Evolutionary conservation across 2,113 vertebrate species (phyloP), one percentile per base, ranked within the genome.

Genomic region (Sprattus sprattus): DNA sequence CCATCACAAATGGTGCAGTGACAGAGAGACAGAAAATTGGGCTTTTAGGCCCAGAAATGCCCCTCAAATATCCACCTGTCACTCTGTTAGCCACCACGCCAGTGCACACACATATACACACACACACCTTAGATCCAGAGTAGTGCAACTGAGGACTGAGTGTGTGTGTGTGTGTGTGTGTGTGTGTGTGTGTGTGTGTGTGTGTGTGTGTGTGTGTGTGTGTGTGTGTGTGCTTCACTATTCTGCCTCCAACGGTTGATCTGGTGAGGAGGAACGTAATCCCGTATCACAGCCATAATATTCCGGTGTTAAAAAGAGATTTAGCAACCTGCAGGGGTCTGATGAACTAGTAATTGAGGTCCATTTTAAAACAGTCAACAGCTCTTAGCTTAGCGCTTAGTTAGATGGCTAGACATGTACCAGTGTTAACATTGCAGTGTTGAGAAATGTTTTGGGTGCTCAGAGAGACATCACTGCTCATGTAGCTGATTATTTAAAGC

Each of bases 1-100:
- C 20, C 71, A 89, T 83, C 87, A 88, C 86, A 82, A 85, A 57
- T 90, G 90, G 91, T 85, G 67, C 90, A 85, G 83, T 94, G 90
- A 91, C 89, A 90, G 93, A 93, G 94, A 94, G 90, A 91, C 89
- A 90, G 92, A 93, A 95, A 95, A 93, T 93, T 93, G 86, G 93
- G 93, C 93, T 94, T 95, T 95, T 94, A 95, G 92, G 39, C 22
- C 81, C 28, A 16, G 13, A 78, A 32, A 32, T 78, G 10, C 28
- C 71, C 32, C 32, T 78, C 71, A 78, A 78, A 78, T 44, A 32
- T 32, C 71, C 71, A 78, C 71, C 28, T 78, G 71, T 78, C 71
- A 15, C 71, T 39, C 71, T 71, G 15, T 82, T 86, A 50, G 60
- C 75, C 13, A 84, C 75, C 13, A 84, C 81, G 32, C 39, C 39